Conservation (phyloP, 2,113 vertebrate species). For the Myrmecobius fasciatus region DNA sequence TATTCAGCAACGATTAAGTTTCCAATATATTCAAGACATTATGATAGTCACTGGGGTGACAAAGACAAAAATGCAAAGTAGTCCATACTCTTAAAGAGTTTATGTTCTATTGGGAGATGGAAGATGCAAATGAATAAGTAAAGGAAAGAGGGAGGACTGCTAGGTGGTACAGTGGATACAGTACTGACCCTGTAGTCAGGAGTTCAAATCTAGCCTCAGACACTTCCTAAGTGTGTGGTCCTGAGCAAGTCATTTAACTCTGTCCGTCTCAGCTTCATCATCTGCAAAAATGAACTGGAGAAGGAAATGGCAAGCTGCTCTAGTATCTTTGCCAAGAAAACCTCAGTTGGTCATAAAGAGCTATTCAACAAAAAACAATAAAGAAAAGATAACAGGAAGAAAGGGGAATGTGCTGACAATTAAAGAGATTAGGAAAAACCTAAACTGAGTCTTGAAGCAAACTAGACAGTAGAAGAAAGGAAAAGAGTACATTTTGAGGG, state of each 20-base stretch:
- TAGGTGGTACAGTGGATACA: background rate
- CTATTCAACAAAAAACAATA: background rate
- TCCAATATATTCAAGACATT: background rate
- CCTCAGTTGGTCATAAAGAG: background rate
- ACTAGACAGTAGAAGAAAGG: background rate
- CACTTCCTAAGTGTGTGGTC: background rate
- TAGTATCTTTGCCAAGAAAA: background rate
- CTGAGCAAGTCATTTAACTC: background rate
- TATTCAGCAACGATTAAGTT: background rate
- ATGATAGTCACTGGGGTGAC: background rate
- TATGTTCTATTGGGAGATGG: background rate
- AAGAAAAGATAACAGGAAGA: background rate
- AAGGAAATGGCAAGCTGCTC: background rate
- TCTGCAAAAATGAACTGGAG: background rate
- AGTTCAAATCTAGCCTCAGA: background rate
- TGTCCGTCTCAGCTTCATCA: background rate
- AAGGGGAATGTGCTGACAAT: background rate
- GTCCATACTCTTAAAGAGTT: background rate
- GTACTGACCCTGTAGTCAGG: background rate
- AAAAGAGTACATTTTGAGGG: background rate
- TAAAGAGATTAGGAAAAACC: background rate
- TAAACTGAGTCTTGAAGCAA: background rate
- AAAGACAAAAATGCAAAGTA: background rate
- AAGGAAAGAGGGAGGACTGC: background rate
- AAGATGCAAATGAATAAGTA: background rate